Conservation (phyloP, 2,113 vertebrate genomes). For the Fukomys damarensis region DNA sequence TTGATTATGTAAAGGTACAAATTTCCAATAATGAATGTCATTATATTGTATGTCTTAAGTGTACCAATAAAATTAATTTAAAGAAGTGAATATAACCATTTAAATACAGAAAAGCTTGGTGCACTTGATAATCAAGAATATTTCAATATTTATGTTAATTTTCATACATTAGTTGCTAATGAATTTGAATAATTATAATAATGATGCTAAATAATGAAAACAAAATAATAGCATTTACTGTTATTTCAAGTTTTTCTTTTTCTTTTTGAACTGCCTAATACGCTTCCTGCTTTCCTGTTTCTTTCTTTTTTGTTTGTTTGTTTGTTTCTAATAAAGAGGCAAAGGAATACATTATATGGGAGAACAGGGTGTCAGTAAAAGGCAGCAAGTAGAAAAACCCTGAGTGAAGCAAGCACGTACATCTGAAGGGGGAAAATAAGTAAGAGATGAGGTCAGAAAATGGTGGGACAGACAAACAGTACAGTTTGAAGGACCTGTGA, state of each 20-base stretch:
- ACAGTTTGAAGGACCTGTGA: background rate
- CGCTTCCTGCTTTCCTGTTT: background rate
- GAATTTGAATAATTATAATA: background rate
- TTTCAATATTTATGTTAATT: background rate
- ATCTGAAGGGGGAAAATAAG: background rate
- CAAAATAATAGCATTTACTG: background rate
- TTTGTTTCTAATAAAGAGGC: background rate
- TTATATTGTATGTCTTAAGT: too few relatives aligned
- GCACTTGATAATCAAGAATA: constrained; percentile 4
- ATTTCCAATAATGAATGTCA: too few relatives aligned
- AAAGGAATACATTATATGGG: background rate
- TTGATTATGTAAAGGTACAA: too few relatives aligned
- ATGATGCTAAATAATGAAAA: background rate
- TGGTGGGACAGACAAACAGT: background rate
- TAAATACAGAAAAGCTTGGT: constrained; percentile 14
- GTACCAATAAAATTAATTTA: too few relatives aligned
- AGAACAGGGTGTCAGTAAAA: background rate
- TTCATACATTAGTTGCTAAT: background rate
- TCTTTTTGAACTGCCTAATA: background rate
- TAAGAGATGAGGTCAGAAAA: background rate
- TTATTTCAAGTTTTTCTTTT: background rate
- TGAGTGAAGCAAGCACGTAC: background rate
- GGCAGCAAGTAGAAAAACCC: background rate
- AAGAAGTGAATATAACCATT: background rate
- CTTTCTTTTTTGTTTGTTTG: background rate